Evolutionary conservation across 2,888 invertebrate genomes (phyloP).

Genomic region (Protula sp.): DNA sequence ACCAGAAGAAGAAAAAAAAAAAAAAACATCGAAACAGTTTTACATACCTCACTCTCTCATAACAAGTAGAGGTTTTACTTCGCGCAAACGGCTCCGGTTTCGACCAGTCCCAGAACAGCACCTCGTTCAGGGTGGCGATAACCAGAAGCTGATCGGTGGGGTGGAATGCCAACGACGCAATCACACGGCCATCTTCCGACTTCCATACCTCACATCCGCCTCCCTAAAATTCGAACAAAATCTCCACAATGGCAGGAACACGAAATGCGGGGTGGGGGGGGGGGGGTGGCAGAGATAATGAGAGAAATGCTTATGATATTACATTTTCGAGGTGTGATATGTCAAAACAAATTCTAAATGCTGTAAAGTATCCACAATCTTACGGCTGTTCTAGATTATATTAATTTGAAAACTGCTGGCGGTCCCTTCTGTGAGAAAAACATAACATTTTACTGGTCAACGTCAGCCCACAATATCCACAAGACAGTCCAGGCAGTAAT

Average conservation of each 20-base stretch:
- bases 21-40: no score
- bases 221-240: constrained; percentile 65
- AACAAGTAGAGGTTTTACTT: constrained; percentile 68
- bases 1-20: no score
- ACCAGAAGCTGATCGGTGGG: constrained; percentile 75
- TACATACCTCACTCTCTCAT: constrained; percentile 81
- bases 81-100: constrained; percentile 68
- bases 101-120: constrained; percentile 88
- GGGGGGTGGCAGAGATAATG: no score
- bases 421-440: no score
- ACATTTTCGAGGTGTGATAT: neutral
- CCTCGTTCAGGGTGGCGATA: constrained; percentile 77
- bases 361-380: no score
- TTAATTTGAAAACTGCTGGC: no score
- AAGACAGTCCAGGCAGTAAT: no score
- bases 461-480: no score
- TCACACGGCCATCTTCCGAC: constrained; percentile 67
- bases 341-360: neutral
- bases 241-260: no score
- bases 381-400: no score
- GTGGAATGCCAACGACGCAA: constrained; percentile 82
- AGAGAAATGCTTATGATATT: neutral
- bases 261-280: no score
- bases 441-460: no score
- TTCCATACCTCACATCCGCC: constrained; percentile 76